Conservation (phyloP, 2,113 vertebrate genomes). For the Dasyornis broadbenti region DNA sequence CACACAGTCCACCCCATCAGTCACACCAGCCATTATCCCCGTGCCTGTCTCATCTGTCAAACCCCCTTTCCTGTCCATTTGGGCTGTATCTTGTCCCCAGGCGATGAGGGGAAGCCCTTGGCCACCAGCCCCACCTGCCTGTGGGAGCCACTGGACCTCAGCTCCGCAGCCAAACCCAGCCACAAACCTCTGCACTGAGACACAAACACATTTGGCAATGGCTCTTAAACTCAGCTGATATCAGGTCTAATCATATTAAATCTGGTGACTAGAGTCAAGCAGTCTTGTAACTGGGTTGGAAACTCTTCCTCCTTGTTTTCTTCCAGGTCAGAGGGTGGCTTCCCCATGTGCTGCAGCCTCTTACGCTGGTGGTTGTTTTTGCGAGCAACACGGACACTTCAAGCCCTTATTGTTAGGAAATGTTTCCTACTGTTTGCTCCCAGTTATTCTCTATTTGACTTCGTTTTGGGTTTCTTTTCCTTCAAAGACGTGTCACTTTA, state of each 20-base stretch:
- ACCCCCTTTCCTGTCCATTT: background rate
- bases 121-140: background rate
- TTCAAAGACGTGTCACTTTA: constrained; percentile 34
- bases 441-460: constrained; percentile 13
- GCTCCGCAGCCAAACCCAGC: background rate
- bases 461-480: background rate
- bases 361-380: background rate
- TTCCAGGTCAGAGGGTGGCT: background rate
- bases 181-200: background rate
- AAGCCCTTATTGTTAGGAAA: constrained; percentile 5
- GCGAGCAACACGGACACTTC: background rate
- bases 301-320: background rate
- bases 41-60: background rate
- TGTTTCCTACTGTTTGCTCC: background rate
- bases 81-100: background rate
- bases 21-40: background rate
- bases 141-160: background rate
- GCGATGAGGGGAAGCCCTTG: background rate
- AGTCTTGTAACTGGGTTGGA: background rate
- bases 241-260: background rate
- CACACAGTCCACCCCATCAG: background rate
- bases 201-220: background rate
- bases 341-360: background rate
- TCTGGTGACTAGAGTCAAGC: background rate
- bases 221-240: background rate